Evolutionary conservation across 2,888 invertebrate genomes (phyloP), one percentile per base, ranked within the genome.

Genomic region (Hemistola chrysoprasaria): DNA sequence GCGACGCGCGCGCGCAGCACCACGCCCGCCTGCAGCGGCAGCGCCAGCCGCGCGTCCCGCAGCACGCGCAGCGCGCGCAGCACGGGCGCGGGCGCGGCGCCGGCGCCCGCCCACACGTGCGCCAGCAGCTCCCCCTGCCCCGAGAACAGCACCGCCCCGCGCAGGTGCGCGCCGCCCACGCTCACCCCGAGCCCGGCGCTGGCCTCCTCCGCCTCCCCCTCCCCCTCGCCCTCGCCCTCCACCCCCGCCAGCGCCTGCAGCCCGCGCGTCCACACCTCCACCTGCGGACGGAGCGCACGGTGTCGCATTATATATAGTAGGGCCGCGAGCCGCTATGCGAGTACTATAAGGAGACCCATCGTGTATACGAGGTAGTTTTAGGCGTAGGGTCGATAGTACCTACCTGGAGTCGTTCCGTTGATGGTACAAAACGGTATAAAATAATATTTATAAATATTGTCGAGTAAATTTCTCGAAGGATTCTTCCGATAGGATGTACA

Each of bases 41-140:
- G 55, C 41, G 24, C 47, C 48, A 40, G 54, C 41, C 42, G 32
- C 21, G 29, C 32, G 3, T 35, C 29, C 41, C 45, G 34, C 43
- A 30, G 47, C 40, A 29, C 10, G 10, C 47, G 43, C 45, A 40
- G 44, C 50, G 24, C 34, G 38, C 43, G 41, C 68, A 75, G 56
- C 61, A 58, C 79, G 20, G 65, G 47, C 51, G 76, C 71, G 24
- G 78, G 65, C 58, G 50, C 36, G 60, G 72, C 66, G 60, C 68
- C 84, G 39, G 78, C 50, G 64, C 82, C 84, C 30, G 78, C 66
- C 84, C 84, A 84, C 65, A 84, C 69, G 68, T 72, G 80, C 2
- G 62, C 75, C 56, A 83, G 65, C 60, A 83, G 65, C 73, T 78
- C 78, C 27, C 70, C 78, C 70, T 75, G 68, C 29, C 69, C 60